Evolutionary conservation across 2,113 vertebrate genomes (phyloP).

Genomic region (Phalacrocorax pelagicus): DNA sequence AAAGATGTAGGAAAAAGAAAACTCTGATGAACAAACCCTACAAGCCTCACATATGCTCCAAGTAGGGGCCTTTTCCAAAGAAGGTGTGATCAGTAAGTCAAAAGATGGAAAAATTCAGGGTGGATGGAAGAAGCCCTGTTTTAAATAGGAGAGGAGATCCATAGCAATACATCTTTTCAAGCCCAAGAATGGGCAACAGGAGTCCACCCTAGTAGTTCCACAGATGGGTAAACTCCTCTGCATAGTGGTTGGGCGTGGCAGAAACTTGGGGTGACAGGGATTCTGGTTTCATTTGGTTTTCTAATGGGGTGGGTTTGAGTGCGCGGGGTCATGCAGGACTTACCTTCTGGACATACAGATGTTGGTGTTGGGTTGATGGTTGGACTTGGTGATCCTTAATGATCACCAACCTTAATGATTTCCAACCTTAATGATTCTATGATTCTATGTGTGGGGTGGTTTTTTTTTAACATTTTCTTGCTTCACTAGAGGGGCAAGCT

Average conservation of each 20-base stretch:
- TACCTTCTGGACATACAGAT: rapidly evolving
- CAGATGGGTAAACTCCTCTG: neutral
- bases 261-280: neutral
- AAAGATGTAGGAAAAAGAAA: neutral
- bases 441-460: neutral
- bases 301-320: neutral
- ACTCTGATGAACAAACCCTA: neutral
- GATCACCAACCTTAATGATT: too few relatives aligned
- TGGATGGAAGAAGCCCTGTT: neutral
- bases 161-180: neutral
- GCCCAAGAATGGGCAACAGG: neutral
- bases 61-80: neutral
- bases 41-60: neutral
- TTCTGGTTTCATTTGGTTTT: neutral
- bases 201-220: neutral
- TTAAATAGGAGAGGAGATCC: neutral
- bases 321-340: neutral
- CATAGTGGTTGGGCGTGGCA: neutral
- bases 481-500: neutral
- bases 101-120: neutral
- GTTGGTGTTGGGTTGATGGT: too few relatives aligned
- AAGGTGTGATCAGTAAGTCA: neutral
- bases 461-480: neutral
- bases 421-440: too few relatives aligned
- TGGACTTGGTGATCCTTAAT: too few relatives aligned